Base-by-base conservation (phyloP, 2,888 invertebrate species). In the Pomacea canaliculata region DNA sequence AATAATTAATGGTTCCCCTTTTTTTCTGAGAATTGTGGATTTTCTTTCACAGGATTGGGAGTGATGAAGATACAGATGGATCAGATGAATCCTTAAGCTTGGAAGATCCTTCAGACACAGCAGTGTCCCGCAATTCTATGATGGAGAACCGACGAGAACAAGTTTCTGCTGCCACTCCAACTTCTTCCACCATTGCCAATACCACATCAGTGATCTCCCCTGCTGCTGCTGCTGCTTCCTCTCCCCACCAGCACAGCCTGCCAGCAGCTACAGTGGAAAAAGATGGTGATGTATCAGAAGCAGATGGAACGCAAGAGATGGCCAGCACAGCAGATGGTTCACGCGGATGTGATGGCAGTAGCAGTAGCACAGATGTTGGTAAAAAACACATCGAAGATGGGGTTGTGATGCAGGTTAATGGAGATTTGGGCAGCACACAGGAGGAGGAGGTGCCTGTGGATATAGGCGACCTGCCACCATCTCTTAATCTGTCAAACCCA, bases 51-150 rank as follows among this genome's bases (percentile, higher is more conserved):
- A 90, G 90, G 75, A 90, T 90, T 81, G 90, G 90, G 60, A 90
- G 90, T 83, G 90, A 90, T 84, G 90, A 90, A 75, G 90, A 90
- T 84, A 89, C 89, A 74, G 87, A 87, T 70, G 88, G 87, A 77
- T 86, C 84, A n/a, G 86, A 87, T 78, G 87, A 88, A 79, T 85
- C 87, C 63, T 85, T 84, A 73, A 87, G 86, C 79, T 83, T 86
- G 71, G 89, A 86, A 72, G 88, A 88, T 71, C 87, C 88, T 5
- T 86, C 87, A 51, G 88, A 88, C 73, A 88, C 88, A 7, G 88
- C 89, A 9, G 87, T 88, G 60, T 88, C 88, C 19, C 83, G 86
- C 37, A 85, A 85, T 63, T 83, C 83, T 51, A 81, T 84, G 73
- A 80, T 83, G 79, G 83, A 83, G 46, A 71, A 76, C 59, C 67